Evolutionary conservation across 2,113 vertebrate genomes (phyloP).

Genomic region (Noctilio leporinus): DNA sequence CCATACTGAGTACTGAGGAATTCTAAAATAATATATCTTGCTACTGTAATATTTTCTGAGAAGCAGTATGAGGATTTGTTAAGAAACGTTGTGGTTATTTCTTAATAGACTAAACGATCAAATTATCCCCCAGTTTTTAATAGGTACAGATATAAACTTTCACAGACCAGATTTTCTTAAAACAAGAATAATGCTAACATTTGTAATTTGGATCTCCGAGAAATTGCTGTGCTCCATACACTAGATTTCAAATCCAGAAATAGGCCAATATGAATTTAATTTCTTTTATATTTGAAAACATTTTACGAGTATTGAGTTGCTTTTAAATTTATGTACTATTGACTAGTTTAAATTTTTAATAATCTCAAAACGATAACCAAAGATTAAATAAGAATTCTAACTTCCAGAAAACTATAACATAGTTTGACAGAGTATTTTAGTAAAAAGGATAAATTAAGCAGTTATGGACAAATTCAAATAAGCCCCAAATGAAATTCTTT

Average conservation of each 20-base stretch:
- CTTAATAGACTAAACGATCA: neutral
- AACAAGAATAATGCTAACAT: neutral
- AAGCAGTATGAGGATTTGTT: neutral
- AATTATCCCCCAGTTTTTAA: neutral
- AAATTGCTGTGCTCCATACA: neutral
- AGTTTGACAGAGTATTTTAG: neutral
- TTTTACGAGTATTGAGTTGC: no score
- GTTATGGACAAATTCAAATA: neutral
- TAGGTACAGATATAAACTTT: neutral
- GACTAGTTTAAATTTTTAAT: neutral
- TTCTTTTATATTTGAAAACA: neutral
- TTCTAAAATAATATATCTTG: neutral
- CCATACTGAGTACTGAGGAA: neutral
- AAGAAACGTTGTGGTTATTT: neutral
- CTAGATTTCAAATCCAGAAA: constrained; percentile 28
- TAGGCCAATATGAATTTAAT: neutral
- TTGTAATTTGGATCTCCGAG: neutral
- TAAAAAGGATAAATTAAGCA: constrained; percentile 29
- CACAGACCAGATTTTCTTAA: neutral
- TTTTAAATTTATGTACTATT: neutral
- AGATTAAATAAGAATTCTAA: neutral
- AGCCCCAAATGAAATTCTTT: constrained; percentile 15
- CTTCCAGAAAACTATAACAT: neutral
- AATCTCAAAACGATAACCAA: constrained; percentile 21
- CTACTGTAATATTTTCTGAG: neutral